Base-by-base conservation (phyloP, 2,797 vertebrate species). In the Pyrrhura leucotis region DNA sequence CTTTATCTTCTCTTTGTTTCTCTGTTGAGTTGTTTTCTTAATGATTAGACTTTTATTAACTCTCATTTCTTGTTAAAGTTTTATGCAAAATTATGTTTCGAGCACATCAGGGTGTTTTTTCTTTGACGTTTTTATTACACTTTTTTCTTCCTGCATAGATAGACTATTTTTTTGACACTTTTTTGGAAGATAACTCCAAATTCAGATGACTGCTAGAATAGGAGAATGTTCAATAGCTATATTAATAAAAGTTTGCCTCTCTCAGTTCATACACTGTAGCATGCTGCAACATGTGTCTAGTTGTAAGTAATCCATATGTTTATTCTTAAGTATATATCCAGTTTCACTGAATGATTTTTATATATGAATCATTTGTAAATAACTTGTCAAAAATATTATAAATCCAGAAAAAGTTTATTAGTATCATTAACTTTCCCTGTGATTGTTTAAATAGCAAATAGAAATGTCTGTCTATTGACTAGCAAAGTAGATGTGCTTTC, bases 1-100 rank as follows among this genome's bases (percentile, higher is more conserved):
- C 11, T 86, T 40, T 88, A 33, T 59, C 59, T 81, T 90, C 25
- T 47, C 19, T 92, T 76, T 87, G 20, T 75, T 68, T 94, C 26
- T 73, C 61, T 79, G 35, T 45, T 93, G 56, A 93, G 58, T 69
- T 88, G 21, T 74, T 93, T 95, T 42, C 51, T 71, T 95, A 95
- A 87, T 93, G 39, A 90, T 56, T 85, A 74, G 37, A 69, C 82
- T 95, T 95, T 86, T 91, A 89, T 74, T 79, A 89, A 71, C 76
- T 51, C 89, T 85, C 13, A 89, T 66, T 88, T 91, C 82, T 91
- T 54, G 90, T 83, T 85, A 94, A 75, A 71, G 31, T 50, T 11
- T 62, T 69, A 71, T 33, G 19, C 16, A 80, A 90, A 95, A 83
- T 84, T 85, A 59, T 78, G 17, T 50, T 78, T 80, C 58, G 42